Percentiles rank a stretch among this genome's conserved stretches.
These are phyloP conservation scores for Eucidaris tribuloides DNA, from an alignment of 35 echinoderm and acorn worm species.

Conservation along the genomic window DNA sequence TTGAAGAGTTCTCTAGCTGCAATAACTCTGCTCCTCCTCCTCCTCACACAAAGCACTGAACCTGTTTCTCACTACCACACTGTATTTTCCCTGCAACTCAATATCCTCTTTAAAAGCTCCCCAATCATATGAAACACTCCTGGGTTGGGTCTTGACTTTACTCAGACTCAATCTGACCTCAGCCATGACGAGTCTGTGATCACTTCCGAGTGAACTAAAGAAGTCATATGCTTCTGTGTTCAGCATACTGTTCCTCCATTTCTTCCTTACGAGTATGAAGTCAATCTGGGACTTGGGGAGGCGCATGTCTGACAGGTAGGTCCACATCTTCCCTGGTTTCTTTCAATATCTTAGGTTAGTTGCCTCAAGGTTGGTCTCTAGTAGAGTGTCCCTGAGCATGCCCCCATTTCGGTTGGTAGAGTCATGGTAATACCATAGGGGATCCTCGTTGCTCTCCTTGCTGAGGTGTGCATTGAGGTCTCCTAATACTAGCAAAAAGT, in stretches of 20 bases:
- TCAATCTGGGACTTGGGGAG: slow-evolving; percentile 20
- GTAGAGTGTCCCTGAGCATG: neutral
- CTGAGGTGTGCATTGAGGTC: neutral
- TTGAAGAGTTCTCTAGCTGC: neutral
- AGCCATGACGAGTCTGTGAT: slow-evolving; percentile 24
- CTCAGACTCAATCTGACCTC: slow-evolving; percentile 17
- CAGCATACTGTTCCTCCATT: slow-evolving; percentile 19
- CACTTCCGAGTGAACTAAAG: slow-evolving; percentile 4
- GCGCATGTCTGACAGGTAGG: neutral
- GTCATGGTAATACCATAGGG: neutral
- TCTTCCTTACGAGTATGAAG: slow-evolving; percentile 27
- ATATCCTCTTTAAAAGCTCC: neutral
- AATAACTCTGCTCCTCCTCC: neutral
- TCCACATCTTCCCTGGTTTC: slow-evolving; percentile 14
- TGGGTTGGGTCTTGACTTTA: neutral
- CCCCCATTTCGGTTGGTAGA: neutral
- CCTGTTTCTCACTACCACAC: neutral
- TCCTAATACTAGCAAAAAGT: neutral
- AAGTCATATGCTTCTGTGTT: slow-evolving; percentile 21
- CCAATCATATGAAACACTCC: neutral
- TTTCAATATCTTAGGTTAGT: neutral
- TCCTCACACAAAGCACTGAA: neutral
- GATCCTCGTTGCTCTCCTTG: neutral
- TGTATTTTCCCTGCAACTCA: neutral
- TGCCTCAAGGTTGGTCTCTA: neutral